Evolutionary conservation across 2,113 vertebrate species (phyloP).

Genomic region (human): GRCh38 chr20:25237501-25238000

Average conservation of each 20-base stretch:
- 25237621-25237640: not conserved
- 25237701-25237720: not conserved
- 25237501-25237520: not conserved
- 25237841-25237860: not conserved
- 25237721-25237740: not conserved
- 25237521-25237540: not conserved
- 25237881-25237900: not conserved
- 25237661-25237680: not conserved
- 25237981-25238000: not conserved
- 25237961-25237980: too few species aligned
- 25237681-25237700: too few species aligned
- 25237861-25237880: not conserved
- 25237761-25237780: not conserved
- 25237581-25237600: not conserved
- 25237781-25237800: not conserved
- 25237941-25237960: not conserved
- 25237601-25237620: not conserved
- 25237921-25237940: not conserved
- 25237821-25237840: too few species aligned
- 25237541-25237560: too few species aligned
- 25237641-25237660: not conserved
- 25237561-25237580: not conserved
- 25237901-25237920: not conserved
- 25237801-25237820: not conserved
- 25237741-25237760: not conserved